These are phyloP conservation scores for Andricus curvator DNA, from an alignment of 2,888 invertebrate species.

Conservation along the genomic window DNA sequence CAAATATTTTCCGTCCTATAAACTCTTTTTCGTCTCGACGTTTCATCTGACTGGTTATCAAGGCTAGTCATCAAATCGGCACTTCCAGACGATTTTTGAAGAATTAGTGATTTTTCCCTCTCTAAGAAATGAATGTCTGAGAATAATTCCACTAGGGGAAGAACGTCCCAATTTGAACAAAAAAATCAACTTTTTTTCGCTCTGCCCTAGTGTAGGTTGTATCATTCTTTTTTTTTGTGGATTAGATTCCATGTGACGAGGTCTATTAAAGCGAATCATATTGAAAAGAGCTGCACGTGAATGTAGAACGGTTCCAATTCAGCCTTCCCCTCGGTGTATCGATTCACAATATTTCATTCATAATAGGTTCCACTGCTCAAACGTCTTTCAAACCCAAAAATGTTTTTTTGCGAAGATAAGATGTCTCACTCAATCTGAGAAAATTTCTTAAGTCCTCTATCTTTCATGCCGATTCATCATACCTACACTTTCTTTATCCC, in stretches of 20 bases:
- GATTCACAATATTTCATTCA: constrained; percentile 22
- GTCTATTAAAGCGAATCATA: constrained; percentile 60
- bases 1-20: constrained; percentile 39
- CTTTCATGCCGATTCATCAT: neutral
- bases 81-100: neutral
- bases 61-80: neutral
- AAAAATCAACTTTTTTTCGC: too few species aligned
- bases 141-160: too few species aligned
- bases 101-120: too few species aligned
- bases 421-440: neutral
- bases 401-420: neutral
- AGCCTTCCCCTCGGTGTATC: constrained; percentile 11
- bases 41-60: neutral
- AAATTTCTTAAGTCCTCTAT: neutral
- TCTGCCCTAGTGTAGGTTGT: neutral
- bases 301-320: constrained; percentile 41
- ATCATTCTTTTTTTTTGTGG: constrained; percentile 42
- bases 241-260: constrained; percentile 52
- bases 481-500: too few species aligned
- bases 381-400: neutral
- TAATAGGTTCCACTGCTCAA: neutral
- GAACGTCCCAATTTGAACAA: too few species aligned
- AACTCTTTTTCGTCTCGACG: neutral
- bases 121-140: too few species aligned
- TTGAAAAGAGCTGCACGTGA: constrained; percentile 55